A percentile compares a stretch with the other conserved stretches of the same genome.
phyloP scores from a whole-genome alignment of 2,797 vertebrate species.

The Balearica regulorum region DNA sequence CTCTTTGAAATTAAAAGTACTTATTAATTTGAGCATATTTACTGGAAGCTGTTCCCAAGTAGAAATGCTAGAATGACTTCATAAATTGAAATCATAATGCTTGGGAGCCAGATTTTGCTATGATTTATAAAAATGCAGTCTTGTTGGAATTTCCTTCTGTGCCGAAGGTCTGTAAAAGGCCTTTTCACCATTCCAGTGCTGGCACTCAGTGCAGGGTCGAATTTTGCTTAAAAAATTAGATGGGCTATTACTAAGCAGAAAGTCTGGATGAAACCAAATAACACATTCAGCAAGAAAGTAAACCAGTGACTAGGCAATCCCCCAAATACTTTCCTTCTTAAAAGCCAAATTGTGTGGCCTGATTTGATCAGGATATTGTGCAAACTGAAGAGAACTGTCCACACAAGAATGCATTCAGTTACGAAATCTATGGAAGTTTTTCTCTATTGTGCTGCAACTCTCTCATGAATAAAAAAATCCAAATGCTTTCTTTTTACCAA shows the following conservation, averaged over 20 bases:
- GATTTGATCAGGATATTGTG: not conserved
- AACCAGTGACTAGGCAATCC: not conserved
- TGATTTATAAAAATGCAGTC: conserved; percentile 15
- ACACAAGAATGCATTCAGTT: not conserved
- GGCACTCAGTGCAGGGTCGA: not conserved
- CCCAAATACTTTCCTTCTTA: not conserved
- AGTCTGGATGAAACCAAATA: not conserved
- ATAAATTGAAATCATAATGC: not conserved
- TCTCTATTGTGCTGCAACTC: not conserved
- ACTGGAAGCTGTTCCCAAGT: not conserved
- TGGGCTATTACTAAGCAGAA: not conserved
- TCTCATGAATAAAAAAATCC: not conserved
- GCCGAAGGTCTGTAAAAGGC: not conserved
- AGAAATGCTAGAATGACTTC: not conserved
- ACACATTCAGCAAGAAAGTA: not conserved
- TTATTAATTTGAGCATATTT: not conserved
- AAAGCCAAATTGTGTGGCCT: not conserved
- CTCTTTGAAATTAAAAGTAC: not conserved
- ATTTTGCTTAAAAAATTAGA: conserved; percentile 6
- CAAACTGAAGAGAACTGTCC: not conserved
- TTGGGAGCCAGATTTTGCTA: not conserved
- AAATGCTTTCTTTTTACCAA: not conserved
- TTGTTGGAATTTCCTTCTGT: not conserved
- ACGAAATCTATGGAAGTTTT: not conserved
- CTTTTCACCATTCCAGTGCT: not conserved